Evolutionary conservation across 2,113 vertebrate species (phyloP), one percentile per base, ranked within the genome.

Genomic region (Miniopterus natalensis): DNA sequence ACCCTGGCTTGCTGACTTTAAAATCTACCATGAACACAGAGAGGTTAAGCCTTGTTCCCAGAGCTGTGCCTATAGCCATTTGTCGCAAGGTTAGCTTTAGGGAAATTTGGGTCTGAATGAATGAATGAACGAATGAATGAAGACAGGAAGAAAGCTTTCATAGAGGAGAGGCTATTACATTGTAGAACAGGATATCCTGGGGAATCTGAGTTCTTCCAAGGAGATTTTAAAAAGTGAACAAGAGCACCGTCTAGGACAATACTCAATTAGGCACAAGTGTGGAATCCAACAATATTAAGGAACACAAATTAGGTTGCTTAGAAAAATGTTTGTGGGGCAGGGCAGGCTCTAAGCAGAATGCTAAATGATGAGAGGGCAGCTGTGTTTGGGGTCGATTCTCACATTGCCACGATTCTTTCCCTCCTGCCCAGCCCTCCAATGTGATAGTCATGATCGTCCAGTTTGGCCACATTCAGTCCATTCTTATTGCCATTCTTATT

Each of bases 361-460:
- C 29, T 51, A 45, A 23, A 13, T 36, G 27, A 29, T 8, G 6
- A 94, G 31, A 57, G 68, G 31, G 36, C 27, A 47, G 20, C 3
- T 8, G 0, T 12, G 5, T 40, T 31, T 94, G 27, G 12, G 9
- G 3, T 3, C 57, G 27, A 61, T 49, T 81, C 51, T 31, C 18
- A 40, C 1, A 27, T 31, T 1, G 6, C 29, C 15, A 23, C 0
- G 3, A 31, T 29, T 53, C 8, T 21, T 74, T 31, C 1, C 18
- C 12, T 29, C 55, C 49, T 9, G 5, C 25, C 61, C 14, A 18
- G 29, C 17, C 2, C 7, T 31, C 12, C 4, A 5, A 10, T 18
- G 59, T 23, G 25, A 71, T 11, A 0, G 31, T 25, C 3, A 2
- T 36, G 2, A 36, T 36, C 36, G 36, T 36, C 36, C 12, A 18